Percentiles rank a stretch among this genome's conserved stretches.
Evolutionary conservation across 1,140 invertebrate genomes (phyloP).

Genomic region (Lanistes nyassanus): DNA sequence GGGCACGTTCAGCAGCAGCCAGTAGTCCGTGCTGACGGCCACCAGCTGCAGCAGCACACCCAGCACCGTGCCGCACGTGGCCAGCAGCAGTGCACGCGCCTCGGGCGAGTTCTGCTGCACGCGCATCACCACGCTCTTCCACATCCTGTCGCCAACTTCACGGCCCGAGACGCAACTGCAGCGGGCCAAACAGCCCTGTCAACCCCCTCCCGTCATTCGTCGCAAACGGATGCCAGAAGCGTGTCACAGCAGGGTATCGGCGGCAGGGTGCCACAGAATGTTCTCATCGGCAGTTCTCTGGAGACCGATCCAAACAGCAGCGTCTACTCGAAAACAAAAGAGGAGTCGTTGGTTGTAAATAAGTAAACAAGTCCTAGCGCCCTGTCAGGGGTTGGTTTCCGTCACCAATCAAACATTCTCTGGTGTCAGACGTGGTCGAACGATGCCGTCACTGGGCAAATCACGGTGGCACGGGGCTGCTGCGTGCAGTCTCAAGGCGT

Average conservation of each 20-base stretch:
- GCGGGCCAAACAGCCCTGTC: not conserved
- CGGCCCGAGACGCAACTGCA: too few relatives aligned
- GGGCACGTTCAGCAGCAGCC: conserved; percentile 35
- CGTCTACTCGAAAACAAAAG: too few relatives aligned
- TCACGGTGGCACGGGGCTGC: not conserved
- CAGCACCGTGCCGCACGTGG: conserved; percentile 33
- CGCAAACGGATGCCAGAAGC: not conserved
- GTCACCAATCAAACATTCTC: not conserved
- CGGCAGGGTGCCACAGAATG: not conserved
- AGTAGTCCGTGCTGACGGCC: conserved; percentile 40
- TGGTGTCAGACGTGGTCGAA: not conserved
- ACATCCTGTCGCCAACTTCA: not conserved
- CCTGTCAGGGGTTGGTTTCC: not conserved
- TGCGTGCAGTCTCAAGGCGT: not conserved
- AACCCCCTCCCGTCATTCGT: not conserved
- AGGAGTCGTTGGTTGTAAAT: too few relatives aligned
- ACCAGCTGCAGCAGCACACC: conserved; percentile 40
- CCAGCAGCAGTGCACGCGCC: conserved; percentile 20
- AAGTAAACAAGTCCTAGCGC: not conserved
- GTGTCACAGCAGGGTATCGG: not conserved
- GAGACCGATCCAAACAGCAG: too few relatives aligned
- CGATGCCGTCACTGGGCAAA: not conserved
- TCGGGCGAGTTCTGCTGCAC: conserved; percentile 10
- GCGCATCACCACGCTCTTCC: conserved; percentile 1
- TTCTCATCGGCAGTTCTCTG: too few relatives aligned